Conservation (phyloP, 2,113 vertebrate species). For the Rhinopithecus roxellana region DNA sequence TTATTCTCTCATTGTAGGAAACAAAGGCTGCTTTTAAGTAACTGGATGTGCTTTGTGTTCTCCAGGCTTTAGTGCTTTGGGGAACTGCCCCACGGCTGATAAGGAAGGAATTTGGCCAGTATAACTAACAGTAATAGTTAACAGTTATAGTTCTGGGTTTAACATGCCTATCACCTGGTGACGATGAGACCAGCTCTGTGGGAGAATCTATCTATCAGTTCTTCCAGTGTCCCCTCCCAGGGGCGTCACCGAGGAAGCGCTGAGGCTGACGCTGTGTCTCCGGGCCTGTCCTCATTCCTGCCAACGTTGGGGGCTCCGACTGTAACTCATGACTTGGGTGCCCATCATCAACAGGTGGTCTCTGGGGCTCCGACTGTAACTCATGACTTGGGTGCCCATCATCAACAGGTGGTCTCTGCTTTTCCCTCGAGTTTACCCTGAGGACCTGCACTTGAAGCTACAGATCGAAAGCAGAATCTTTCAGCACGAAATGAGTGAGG, state of each 20-base stretch:
- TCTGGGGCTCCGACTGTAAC: not conserved
- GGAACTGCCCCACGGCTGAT: not conserved
- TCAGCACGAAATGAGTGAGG: not conserved
- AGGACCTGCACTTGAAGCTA: not conserved
- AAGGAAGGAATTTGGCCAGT: not conserved
- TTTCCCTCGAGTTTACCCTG: not conserved
- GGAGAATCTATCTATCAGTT: not conserved
- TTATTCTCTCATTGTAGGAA: not conserved
- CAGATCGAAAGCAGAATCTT: not conserved
- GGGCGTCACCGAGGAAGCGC: not conserved
- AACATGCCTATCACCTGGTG: not conserved
- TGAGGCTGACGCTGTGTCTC: not conserved
- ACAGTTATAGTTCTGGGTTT: not conserved
- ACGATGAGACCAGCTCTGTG: not conserved
- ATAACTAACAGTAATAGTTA: not conserved
- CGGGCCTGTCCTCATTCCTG: not conserved
- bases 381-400: not conserved
- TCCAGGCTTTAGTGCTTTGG: not conserved
- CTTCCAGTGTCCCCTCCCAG: not conserved
- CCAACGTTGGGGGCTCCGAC: not conserved
- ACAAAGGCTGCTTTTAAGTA: not conserved
- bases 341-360: not conserved
- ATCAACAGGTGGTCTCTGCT: not conserved
- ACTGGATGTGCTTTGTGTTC: not conserved
- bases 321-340: not conserved